Base-by-base conservation (phyloP, 2,113 vertebrate species). In the Cavia aperea region DNA sequence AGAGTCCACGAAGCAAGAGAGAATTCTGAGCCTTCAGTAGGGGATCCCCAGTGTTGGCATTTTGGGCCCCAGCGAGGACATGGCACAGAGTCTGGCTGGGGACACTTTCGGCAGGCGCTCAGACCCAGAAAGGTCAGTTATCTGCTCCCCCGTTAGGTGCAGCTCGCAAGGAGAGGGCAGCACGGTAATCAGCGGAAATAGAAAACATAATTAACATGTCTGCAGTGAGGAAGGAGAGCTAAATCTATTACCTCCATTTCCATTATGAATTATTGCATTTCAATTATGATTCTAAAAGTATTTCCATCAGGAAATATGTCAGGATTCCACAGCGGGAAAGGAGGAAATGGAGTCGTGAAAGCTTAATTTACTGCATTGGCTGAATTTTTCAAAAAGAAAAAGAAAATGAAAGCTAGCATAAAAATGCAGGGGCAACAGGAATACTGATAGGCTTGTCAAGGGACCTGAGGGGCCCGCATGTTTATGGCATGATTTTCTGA, bases 301-400 rank as follows among this genome's bases (percentile, higher is more conserved):
- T 96, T 96, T 97, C 96, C 95, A 96, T 89, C 85, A 96, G 96
- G 95, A 96, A 96, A 89, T 88, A 92, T 92, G 93, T 93, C 94
- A 95, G 93, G 86, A 21, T 92, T 93, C 95, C 24, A 68, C 78
- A 51, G 29, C 14, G 68, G 84, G 89, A 94, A 95, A 89, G 68
- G 84, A 81, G 95, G 91, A 95, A 94, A 96, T 90, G 92, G 89
- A 95, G 82, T 79, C 65, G 86, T 75, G 92, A 86, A 93, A 91
- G 90, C 94, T 96, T 95, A 93, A 96, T 96, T 96, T 92, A 95
- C 91, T 54, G 73, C 29, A 5, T 36, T 7, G 75, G 62, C 92
- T 87, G 60, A 86, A 84, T 92, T 91, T 89, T 58, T 78, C 36
- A 54, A 51, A 84, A 93, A 43, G 43, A 86, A 78, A 72, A 87